Evolutionary conservation across 2,888 invertebrate species (phyloP).

Genomic region (Stictocephala bisonia): DNA sequence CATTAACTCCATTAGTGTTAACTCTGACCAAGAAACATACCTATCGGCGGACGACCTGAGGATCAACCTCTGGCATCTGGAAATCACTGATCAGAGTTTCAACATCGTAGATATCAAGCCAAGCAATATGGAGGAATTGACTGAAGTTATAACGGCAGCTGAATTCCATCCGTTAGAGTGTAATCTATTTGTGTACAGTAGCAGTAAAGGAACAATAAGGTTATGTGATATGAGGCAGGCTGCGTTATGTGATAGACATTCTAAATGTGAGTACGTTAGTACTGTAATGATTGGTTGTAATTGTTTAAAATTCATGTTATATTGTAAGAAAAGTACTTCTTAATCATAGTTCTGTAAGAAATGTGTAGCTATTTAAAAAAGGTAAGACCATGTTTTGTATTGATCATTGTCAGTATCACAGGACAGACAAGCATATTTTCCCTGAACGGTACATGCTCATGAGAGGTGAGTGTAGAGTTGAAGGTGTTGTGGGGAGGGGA

Average conservation of each 20-base stretch:
- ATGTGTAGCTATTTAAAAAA: not conserved
- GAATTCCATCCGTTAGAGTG: conserved; percentile 99
- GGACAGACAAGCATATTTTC: too few relatives aligned
- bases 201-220: conserved; percentile 99
- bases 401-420: too few relatives aligned
- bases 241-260: conserved; percentile 98
- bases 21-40: conserved; percentile 99
- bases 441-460: too few relatives aligned
- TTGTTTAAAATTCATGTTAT: not conserved
- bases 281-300: too few relatives aligned
- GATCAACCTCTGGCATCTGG: conserved; percentile 99
- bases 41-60: conserved; percentile 98
- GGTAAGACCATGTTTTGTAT: too few relatives aligned
- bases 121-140: conserved; percentile 99
- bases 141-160: conserved; percentile 98
- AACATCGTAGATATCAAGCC: conserved; percentile 99
- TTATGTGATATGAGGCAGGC: conserved; percentile 99
- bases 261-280: conserved; percentile 76
- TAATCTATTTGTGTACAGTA: conserved; percentile 99
- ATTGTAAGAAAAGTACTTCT: not conserved
- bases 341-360: not conserved
- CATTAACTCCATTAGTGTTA: conserved; percentile 99
- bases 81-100: conserved; percentile 99
- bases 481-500: too few relatives aligned
- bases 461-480: too few relatives aligned